These are phyloP conservation scores for Bujurquina vittata DNA, from an alignment of 2,113 vertebrate genomes.

Conservation along the genomic window DNA sequence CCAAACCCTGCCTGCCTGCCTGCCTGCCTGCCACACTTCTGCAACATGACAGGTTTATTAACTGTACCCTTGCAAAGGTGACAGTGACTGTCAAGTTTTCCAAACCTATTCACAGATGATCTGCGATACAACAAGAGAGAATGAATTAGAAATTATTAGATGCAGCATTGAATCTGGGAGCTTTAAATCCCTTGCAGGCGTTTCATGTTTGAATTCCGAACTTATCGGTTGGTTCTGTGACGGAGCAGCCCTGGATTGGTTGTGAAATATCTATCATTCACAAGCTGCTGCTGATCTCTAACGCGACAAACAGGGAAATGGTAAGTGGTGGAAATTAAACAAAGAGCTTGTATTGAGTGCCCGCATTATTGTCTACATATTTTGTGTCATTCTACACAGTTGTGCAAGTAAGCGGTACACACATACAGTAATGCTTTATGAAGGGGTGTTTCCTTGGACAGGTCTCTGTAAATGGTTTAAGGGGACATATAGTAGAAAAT, in stretches of 20 bases:
- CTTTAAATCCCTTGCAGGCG: neutral
- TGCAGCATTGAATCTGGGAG: neutral
- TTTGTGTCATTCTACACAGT: no score
- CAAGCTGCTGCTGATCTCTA: constrained; percentile 36
- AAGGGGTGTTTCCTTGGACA: neutral
- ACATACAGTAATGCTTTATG: neutral
- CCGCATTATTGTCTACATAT: no score
- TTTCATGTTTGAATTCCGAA: constrained; percentile 39
- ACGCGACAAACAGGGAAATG: constrained; percentile 4
- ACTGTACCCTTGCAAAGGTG: constrained; percentile 14
- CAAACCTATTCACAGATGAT: neutral
- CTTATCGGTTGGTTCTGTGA: constrained; percentile 11
- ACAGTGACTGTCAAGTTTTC: constrained; percentile 18
- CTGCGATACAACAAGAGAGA: neutral
- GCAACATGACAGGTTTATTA: neutral
- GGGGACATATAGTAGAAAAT: neutral
- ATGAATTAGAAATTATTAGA: neutral
- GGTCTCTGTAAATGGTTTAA: neutral
- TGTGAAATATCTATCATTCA: constrained; percentile 22
- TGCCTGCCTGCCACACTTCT: no score
- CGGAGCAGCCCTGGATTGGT: neutral
- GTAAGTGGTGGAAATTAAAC: constrained; percentile 5
- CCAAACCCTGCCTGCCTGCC: no score
- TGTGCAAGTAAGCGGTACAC: no score
- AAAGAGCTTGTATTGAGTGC: neutral